These are phyloP conservation scores for Indri indri DNA, from an alignment of 2,113 vertebrate species.

Conservation along the genomic window DNA sequence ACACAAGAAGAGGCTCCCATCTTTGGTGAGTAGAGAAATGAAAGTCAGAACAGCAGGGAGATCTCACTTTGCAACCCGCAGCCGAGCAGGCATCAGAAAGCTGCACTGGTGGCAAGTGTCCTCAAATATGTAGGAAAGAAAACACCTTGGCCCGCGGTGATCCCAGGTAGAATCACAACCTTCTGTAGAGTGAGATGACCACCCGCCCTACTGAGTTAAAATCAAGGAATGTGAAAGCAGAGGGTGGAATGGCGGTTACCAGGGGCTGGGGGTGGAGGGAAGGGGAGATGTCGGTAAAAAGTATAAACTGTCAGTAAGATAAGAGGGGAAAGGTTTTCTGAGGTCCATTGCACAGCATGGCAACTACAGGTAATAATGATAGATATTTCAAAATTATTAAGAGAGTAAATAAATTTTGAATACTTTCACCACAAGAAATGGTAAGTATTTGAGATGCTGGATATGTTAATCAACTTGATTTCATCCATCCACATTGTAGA, in stretches of 20 bases:
- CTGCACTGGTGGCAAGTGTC: accelerated
- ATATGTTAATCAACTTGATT: not conserved
- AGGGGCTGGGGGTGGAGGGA: not conserved
- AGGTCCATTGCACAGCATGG: not conserved
- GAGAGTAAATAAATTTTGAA: not conserved
- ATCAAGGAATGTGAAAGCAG: accelerated
- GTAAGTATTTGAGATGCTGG: not conserved
- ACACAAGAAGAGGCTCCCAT: no score
- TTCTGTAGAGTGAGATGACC: accelerated
- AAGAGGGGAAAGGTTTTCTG: no score
- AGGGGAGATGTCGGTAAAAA: not conserved
- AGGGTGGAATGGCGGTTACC: not conserved
- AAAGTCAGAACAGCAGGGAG: not conserved
- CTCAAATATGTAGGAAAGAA: accelerated
- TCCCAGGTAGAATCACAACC: accelerated
- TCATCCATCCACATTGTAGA: accelerated
- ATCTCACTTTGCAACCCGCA: accelerated
- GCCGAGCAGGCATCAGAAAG: accelerated
- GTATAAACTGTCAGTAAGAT: not conserved
- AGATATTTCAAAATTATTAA: not conserved
- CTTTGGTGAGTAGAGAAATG: not conserved
- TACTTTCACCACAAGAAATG: not conserved
- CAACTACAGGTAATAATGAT: not conserved
- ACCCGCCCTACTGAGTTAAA: accelerated
- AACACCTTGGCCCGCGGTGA: accelerated